Evolutionary conservation across 1,140 invertebrate species (phyloP).

Genomic region (Holotrichia oblita): DNA sequence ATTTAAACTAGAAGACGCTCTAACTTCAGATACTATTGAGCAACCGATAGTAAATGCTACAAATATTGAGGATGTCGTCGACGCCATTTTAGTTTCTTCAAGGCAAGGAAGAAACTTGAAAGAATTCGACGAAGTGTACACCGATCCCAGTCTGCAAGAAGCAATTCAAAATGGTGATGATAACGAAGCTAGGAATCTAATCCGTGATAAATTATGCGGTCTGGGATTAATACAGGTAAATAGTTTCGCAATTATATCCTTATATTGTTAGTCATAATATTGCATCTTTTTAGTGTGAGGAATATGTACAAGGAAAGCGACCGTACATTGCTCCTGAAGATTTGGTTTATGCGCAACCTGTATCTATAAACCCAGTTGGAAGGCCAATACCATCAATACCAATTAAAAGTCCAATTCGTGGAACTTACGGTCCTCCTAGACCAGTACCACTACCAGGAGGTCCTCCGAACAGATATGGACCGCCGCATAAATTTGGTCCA

Average conservation of each 20-base stretch:
- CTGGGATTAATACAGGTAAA: slow-evolving; percentile 82
- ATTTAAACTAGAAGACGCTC: slow-evolving; percentile 52
- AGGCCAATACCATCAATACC: slow-evolving; percentile 78
- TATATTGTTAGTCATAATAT: background rate
- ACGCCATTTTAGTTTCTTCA: slow-evolving; percentile 72
- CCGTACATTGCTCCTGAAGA: slow-evolving; percentile 77
- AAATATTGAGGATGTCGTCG: slow-evolving; percentile 69
- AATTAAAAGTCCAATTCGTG: slow-evolving; percentile 67
- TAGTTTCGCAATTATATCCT: slow-evolving; percentile 42
- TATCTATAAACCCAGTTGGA: slow-evolving; percentile 83
- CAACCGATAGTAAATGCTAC: slow-evolving; percentile 54
- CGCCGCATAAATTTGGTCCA: slow-evolving; percentile 55
- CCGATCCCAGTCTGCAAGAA: slow-evolving; percentile 78
- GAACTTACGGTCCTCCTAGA: slow-evolving; percentile 72
- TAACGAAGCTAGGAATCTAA: slow-evolving; percentile 78
- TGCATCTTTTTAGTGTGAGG: slow-evolving; percentile 70
- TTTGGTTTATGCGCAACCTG: slow-evolving; percentile 82
- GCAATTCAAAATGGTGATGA: slow-evolving; percentile 81
- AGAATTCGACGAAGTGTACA: slow-evolving; percentile 79
- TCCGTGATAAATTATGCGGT: slow-evolving; percentile 81
- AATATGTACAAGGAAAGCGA: slow-evolving; percentile 68
- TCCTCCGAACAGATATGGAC: slow-evolving; percentile 48
- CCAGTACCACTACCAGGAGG: slow-evolving; percentile 64
- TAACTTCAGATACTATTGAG: slow-evolving; percentile 53
- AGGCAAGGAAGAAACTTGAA: slow-evolving; percentile 79